phyloP scores from a whole-genome alignment of 2,797 vertebrate species.

The Micromesistius poutassou region DNA sequence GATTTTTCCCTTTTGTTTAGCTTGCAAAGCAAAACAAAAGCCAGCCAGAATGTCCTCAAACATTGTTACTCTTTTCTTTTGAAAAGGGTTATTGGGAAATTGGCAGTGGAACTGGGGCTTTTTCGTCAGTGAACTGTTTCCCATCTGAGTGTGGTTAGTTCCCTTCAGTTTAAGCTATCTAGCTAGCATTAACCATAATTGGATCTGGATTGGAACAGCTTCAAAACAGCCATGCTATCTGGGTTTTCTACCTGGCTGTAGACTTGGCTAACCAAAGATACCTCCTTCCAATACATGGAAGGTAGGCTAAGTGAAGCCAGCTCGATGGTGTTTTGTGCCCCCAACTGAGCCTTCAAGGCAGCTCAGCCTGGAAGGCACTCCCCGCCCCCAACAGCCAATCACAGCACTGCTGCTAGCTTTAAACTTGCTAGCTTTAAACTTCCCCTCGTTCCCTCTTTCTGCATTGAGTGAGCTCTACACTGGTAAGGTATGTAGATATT shows the following conservation, averaged over 20 bases:
- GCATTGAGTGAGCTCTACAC: too few species aligned
- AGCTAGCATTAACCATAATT: background rate
- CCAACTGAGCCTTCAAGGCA: too few species aligned
- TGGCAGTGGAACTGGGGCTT: background rate
- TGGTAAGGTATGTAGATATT: too few species aligned
- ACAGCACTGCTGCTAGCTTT: too few species aligned
- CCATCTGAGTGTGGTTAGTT: background rate
- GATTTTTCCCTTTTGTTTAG: background rate
- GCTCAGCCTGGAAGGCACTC: too few species aligned
- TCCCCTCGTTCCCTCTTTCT: too few species aligned
- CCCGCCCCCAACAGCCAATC: too few species aligned
- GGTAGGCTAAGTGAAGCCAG: background rate
- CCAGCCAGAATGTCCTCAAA: background rate
- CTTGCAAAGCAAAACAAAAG: background rate
- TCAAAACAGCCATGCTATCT: background rate
- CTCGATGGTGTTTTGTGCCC: too few species aligned
- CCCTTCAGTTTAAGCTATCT: background rate
- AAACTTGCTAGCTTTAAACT: too few species aligned
- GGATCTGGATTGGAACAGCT: background rate
- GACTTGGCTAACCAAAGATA: background rate
- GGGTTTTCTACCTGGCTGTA: background rate
- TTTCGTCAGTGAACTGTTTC: background rate
- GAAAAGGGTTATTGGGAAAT: background rate
- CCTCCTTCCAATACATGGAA: background rate
- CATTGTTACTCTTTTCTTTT: background rate